These are phyloP conservation scores for Pelmatolapia mariae DNA, from an alignment of 2,113 vertebrate genomes.

Conservation along the genomic window DNA sequence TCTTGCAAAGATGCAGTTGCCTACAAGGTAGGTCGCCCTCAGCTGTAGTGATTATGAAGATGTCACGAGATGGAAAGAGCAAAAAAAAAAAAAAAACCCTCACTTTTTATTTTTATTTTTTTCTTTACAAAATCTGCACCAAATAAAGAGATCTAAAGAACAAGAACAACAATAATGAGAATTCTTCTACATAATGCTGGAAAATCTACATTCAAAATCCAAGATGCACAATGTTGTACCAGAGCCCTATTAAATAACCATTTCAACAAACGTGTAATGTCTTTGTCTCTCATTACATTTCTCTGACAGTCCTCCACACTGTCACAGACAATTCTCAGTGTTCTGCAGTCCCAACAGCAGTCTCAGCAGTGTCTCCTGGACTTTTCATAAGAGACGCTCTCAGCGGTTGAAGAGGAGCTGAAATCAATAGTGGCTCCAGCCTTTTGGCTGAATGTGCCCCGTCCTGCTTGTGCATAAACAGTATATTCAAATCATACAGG, in stretches of 20 bases:
- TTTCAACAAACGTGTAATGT: slow-evolving; percentile 55
- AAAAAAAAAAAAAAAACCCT: background rate
- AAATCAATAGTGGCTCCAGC: slow-evolving; percentile 42
- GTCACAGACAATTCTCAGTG: slow-evolving; percentile 7
- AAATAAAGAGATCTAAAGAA: slow-evolving; percentile 66
- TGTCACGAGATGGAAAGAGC: slow-evolving; percentile 31
- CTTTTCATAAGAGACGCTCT: slow-evolving; percentile 28
- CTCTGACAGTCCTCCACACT: slow-evolving; percentile 7
- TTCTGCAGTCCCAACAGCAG: slow-evolving; percentile 35
- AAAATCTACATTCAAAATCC: slow-evolving; percentile 76
- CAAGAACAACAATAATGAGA: slow-evolving; percentile 66
- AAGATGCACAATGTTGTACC: slow-evolving; percentile 61
- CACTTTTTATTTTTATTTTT: background rate
- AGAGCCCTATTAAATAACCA: slow-evolving; percentile 64
- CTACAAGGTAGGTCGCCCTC: background rate
- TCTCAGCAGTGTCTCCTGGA: slow-evolving; percentile 41
- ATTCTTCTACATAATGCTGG: slow-evolving; percentile 71
- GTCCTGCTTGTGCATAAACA: slow-evolving; percentile 70
- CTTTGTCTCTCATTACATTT: slow-evolving; percentile 27
- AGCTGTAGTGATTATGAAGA: background rate
- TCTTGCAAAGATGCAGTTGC: background rate
- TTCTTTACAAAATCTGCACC: slow-evolving; percentile 46
- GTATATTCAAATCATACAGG: slow-evolving; percentile 76
- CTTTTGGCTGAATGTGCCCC: slow-evolving; percentile 49
- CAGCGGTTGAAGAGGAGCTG: slow-evolving; percentile 33